phyloP scores from a whole-genome alignment of 2,797 vertebrate species.

The Artibeus jamaicensis region DNA sequence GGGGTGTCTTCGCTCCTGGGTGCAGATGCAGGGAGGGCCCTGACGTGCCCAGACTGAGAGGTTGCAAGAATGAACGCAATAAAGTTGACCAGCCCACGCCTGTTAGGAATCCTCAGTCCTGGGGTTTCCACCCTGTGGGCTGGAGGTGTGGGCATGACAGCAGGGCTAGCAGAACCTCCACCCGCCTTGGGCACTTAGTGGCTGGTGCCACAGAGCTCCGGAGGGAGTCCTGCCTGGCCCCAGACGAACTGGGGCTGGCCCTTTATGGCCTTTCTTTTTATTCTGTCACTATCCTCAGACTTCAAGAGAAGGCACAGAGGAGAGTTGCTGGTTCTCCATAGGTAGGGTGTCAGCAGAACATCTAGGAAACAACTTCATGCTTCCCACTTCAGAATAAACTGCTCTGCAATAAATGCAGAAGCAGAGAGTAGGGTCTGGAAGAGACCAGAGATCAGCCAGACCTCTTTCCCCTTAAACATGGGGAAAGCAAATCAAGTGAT shows the following conservation, averaged over 20 bases:
- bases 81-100: not conserved
- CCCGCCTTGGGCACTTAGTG: accelerated
- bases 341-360: not conserved
- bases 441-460: not conserved
- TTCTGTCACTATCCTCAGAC: not conserved
- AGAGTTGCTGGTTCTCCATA: not conserved
- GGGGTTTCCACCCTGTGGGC: not conserved
- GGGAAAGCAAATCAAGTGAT: not conserved
- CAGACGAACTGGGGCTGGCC: accelerated
- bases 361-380: not conserved
- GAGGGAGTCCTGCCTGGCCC: not conserved
- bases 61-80: too few relatives aligned
- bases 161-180: not conserved
- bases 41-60: not conserved
- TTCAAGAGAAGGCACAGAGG: not conserved
- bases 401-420: not conserved
- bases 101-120: not conserved
- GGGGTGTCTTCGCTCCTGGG: not conserved
- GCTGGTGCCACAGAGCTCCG: not conserved
- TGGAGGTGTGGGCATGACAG: not conserved
- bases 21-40: not conserved
- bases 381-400: not conserved
- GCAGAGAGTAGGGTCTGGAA: not conserved
- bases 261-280: not conserved
- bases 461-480: not conserved